These are phyloP conservation scores for Scaptomyza cyrtandrae DNA, from an alignment of 2,888 invertebrate genomes.

Conservation along the genomic window DNA sequence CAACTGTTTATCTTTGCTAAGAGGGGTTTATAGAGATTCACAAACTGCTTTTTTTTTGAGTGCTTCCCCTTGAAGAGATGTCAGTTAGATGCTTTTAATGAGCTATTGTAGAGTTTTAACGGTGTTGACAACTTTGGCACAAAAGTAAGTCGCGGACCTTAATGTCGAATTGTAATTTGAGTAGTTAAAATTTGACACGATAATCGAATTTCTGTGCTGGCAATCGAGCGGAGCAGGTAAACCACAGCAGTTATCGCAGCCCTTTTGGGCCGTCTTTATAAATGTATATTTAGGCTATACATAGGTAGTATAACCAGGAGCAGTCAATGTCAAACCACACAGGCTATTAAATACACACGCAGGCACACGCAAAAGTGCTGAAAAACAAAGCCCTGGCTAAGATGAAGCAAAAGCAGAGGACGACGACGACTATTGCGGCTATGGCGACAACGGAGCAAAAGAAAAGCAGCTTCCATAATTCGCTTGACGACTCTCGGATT, in stretches of 20 bases:
- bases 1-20: slow-evolving; percentile 68
- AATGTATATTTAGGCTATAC: slow-evolving; percentile 30
- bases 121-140: slow-evolving; percentile 72
- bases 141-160: slow-evolving; percentile 66
- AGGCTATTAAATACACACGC: slow-evolving; percentile 79
- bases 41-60: slow-evolving; percentile 29
- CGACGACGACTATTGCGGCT: slow-evolving; percentile 11
- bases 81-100: slow-evolving; percentile 68
- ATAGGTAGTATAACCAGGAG: slow-evolving; percentile 56
- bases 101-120: slow-evolving; percentile 61
- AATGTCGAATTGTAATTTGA: slow-evolving; percentile 75
- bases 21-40: slow-evolving; percentile 63
- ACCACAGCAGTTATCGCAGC: slow-evolving; percentile 29
- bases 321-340: slow-evolving; percentile 79
- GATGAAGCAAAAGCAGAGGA: slow-evolving; percentile 22
- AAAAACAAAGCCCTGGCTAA: slow-evolving; percentile 69
- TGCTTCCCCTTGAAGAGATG: not conserved
- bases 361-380: slow-evolving; percentile 80
- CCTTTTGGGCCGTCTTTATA: slow-evolving; percentile 42
- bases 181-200: slow-evolving; percentile 79
- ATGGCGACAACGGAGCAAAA: slow-evolving; percentile 16
- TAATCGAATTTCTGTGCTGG: slow-evolving; percentile 62
- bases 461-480: slow-evolving; percentile 73
- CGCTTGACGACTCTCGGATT: slow-evolving; percentile 74
- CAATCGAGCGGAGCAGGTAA: slow-evolving; percentile 35